Conservation (phyloP, 1,140 invertebrate genomes). For the Neoseiulus cucumeris region DNA sequence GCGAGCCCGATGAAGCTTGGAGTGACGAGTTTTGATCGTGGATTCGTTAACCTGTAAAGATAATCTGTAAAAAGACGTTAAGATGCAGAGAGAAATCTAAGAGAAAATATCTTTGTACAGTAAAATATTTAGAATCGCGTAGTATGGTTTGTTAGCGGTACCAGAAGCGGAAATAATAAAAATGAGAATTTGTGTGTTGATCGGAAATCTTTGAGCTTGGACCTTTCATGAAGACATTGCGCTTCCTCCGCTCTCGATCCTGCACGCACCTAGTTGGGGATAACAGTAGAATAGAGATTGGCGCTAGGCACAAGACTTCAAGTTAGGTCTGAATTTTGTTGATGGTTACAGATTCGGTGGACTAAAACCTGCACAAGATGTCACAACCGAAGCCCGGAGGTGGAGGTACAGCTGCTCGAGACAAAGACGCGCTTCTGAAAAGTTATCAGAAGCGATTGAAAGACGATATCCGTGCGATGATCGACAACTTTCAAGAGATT, state of each 20-base stretch:
- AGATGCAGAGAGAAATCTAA: not conserved
- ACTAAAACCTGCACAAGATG: constrained; percentile 13
- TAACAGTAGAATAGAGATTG: too few species aligned
- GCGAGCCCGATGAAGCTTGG: constrained; percentile 35
- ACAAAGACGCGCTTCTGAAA: constrained; percentile 78
- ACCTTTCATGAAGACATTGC: too few species aligned
- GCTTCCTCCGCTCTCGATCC: too few species aligned
- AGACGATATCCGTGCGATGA: constrained; percentile 87
- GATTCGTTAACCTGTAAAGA: not conserved
- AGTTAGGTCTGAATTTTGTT: too few species aligned
- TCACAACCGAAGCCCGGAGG: constrained; percentile 27
- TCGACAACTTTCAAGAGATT: constrained; percentile 90
- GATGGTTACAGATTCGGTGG: too few species aligned
- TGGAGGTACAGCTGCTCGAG: constrained; percentile 43
- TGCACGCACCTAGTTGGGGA: too few species aligned
- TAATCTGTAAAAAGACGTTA: not conserved
- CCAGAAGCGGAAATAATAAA: too few species aligned
- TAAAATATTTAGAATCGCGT: too few species aligned
- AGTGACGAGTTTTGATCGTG: constrained; percentile 16
- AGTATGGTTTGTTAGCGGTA: too few species aligned
- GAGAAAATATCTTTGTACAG: not conserved
- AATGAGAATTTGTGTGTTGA: too few species aligned
- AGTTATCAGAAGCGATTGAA: constrained; percentile 77
- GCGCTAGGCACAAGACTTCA: too few species aligned
- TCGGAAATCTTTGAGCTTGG: too few species aligned